Conservation (phyloP, 2,888 invertebrate species). For the Danaus chrysippus region DNA sequence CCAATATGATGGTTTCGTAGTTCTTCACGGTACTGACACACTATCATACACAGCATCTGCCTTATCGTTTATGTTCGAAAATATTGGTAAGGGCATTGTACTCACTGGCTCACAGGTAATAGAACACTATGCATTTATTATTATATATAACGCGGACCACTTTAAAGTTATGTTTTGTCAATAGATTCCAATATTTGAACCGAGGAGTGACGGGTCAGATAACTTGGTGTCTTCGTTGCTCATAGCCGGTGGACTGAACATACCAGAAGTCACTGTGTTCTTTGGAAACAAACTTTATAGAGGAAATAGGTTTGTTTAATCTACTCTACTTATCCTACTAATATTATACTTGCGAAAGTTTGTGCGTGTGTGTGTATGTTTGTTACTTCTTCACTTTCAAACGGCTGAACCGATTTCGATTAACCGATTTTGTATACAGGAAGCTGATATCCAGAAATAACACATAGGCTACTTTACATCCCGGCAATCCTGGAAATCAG, state of each 20-base stretch:
- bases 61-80: constrained; percentile 97
- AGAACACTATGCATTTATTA: no score
- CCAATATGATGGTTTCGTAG: constrained; percentile 94
- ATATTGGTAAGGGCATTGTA: constrained; percentile 94
- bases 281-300: constrained; percentile 93
- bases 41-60: constrained; percentile 97
- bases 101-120: constrained; percentile 93
- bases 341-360: no score
- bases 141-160: no score
- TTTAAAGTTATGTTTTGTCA: constrained; percentile 22
- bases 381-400: no score
- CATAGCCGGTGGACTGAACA: constrained; percentile 91
- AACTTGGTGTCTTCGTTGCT: constrained; percentile 95
- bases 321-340: neutral
- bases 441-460: no score
- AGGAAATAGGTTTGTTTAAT: constrained; percentile 82
- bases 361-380: no score
- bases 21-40: constrained; percentile 98
- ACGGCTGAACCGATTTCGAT: no score
- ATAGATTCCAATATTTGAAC: constrained; percentile 95
- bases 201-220: constrained; percentile 94
- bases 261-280: constrained; percentile 96
- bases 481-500: no score
- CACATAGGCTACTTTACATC: no score
- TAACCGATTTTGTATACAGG: no score